Conservation (phyloP, 2,797 vertebrate genomes). For the Limnodromus scolopaceus region DNA sequence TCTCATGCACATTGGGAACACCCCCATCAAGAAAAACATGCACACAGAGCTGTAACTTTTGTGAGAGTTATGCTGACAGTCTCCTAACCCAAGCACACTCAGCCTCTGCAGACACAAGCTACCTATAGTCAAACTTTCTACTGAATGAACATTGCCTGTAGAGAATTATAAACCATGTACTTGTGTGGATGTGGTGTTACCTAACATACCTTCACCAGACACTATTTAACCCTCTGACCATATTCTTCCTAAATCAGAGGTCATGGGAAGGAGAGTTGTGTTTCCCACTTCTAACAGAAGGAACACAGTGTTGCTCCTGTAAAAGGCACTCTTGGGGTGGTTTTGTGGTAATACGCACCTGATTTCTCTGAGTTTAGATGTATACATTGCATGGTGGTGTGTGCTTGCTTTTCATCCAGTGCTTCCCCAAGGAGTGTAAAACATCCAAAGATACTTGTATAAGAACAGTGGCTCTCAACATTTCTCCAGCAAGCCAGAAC, state of each 20-base stretch:
- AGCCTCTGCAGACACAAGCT: not conserved
- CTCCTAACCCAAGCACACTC: not conserved
- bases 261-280: not conserved
- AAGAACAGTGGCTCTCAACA: not conserved
- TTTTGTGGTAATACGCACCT: not conserved
- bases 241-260: not conserved
- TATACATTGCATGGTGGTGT: not conserved
- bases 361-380: not conserved
- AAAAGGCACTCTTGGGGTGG: not conserved
- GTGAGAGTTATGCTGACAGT: not conserved
- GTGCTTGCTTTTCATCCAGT: not conserved
- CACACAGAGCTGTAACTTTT: not conserved
- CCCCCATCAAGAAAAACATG: not conserved
- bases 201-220: not conserved
- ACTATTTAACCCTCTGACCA: not conserved
- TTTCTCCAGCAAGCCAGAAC: not conserved
- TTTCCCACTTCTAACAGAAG: not conserved
- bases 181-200: not conserved
- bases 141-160: not conserved
- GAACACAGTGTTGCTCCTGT: not conserved
- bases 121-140: not conserved
- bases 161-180: not conserved
- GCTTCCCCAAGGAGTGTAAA: not conserved
- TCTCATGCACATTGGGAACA: not conserved
- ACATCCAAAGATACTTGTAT: not conserved